These are phyloP conservation scores for Polypedilum pembai DNA, from an alignment of 1,140 invertebrate genomes.

Conservation along the genomic window DNA sequence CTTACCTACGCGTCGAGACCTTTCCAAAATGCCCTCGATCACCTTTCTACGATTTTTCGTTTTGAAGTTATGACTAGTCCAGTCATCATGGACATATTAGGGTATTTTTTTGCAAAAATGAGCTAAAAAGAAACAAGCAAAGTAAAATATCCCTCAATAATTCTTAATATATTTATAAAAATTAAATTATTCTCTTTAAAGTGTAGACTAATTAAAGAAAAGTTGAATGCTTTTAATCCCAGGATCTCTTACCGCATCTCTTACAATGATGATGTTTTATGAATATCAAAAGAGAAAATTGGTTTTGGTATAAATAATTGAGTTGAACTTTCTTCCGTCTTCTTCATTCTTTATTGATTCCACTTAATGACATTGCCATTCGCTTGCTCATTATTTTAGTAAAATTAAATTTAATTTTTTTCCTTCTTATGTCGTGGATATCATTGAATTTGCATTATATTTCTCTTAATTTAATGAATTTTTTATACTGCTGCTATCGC, in stretches of 20 bases:
- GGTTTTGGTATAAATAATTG: neutral
- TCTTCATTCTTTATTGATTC: neutral
- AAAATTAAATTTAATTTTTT: neutral
- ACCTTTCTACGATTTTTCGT: no score
- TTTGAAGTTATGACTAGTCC: no score
- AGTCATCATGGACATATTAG: no score
- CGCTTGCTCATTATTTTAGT: neutral
- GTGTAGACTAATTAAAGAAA: constrained; percentile 26
- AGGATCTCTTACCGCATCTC: neutral
- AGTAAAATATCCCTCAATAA: neutral
- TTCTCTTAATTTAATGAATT: neutral
- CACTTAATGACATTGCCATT: neutral
- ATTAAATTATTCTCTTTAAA: constrained; percentile 2
- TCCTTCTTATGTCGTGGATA: neutral
- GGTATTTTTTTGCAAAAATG: no score
- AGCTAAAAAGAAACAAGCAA: neutral
- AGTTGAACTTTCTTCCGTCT: neutral
- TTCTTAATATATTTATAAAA: constrained; percentile 22
- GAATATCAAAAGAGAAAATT: neutral
- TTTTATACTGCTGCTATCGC: neutral
- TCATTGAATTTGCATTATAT: neutral
- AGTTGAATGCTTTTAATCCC: constrained; percentile 6
- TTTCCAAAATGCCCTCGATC: no score
- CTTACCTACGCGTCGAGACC: no score
- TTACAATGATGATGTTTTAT: neutral